Evolutionary conservation across 2,888 invertebrate species (phyloP).

Genomic region (Biston betularia): DNA sequence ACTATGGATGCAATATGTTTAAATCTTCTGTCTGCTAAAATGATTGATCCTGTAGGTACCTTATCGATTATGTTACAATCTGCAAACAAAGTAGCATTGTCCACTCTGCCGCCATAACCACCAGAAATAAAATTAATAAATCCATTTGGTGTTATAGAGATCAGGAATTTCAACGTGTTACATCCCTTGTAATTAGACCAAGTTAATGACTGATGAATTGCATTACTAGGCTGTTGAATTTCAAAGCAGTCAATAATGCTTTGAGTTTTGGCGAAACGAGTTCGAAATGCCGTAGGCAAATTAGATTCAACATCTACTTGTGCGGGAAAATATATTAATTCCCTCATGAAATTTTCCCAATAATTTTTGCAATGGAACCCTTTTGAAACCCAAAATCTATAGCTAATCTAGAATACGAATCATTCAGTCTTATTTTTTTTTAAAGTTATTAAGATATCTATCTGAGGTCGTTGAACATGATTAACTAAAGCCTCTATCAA

Average conservation of each 20-base stretch:
- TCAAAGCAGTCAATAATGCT: conserved; percentile 35
- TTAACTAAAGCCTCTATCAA: background rate
- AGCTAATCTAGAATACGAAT: conserved; percentile 13
- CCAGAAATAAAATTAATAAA: conserved; percentile 27
- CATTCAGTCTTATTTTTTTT: background rate
- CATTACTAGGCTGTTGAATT: conserved; percentile 31
- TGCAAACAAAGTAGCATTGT: background rate
- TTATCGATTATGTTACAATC: background rate
- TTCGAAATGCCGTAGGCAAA: conserved; percentile 24
- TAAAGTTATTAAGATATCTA: background rate
- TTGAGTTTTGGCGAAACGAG: background rate
- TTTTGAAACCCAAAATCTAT: conserved; percentile 15
- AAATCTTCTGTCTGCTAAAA: background rate
- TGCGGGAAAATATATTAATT: conserved; percentile 24
- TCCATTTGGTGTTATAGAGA: conserved; percentile 27
- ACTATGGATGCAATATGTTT: background rate
- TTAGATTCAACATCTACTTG: conserved; percentile 21
- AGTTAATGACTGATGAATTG: conserved; percentile 31
- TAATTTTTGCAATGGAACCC: conserved; percentile 45
- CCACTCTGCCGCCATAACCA: conserved; percentile 21
- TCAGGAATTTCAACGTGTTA: conserved; percentile 34
- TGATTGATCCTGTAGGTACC: background rate
- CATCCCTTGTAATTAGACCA: conserved; percentile 37
- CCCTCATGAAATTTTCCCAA: background rate
- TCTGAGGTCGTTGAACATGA: background rate